A percentile compares a stretch with the other conserved stretches of the same genome.
Conservation (phyloP, 1,140 invertebrate genomes). For the Lutraria rhynchaena region DNA sequence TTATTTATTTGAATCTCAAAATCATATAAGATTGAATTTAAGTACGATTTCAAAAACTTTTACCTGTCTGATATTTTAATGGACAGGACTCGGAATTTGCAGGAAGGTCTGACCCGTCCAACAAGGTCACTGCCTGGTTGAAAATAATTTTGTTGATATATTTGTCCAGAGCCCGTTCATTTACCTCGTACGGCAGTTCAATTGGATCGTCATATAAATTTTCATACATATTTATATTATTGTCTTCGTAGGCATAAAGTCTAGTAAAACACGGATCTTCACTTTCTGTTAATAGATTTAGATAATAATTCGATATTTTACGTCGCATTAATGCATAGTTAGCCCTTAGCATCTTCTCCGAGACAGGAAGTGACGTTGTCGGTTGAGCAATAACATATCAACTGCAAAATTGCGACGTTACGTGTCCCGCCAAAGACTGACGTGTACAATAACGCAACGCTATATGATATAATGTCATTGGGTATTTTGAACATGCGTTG, state of each 20-base stretch:
- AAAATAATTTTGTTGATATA: conserved; percentile 12
- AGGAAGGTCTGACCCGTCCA: conserved; percentile 1
- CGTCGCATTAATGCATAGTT: not conserved
- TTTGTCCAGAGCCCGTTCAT: not conserved
- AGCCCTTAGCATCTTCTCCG: not conserved
- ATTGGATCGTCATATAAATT: not conserved
- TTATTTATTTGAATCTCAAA: too few species aligned
- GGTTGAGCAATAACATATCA: not conserved
- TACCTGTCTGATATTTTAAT: not conserved
- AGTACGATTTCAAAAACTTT: too few species aligned
- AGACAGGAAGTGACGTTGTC: not conserved
- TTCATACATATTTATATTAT: conserved; percentile 2
- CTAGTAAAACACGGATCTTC: not conserved
- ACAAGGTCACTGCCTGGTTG: conserved; percentile 17
- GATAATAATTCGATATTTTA: not conserved
- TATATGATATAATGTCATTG: too few species aligned
- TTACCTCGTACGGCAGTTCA: not conserved
- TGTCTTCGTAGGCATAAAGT: conserved; percentile 10
- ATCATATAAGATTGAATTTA: too few species aligned
- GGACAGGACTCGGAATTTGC: conserved; percentile 5
- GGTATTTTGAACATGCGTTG: too few species aligned
- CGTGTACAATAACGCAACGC: too few species aligned
- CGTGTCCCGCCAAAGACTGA: too few species aligned
- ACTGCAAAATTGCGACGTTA: not conserved
- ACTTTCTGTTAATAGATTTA: not conserved